Evolutionary conservation across 2,797 vertebrate genomes (phyloP).

Genomic region (Petrocephalus schoutedeni): DNA sequence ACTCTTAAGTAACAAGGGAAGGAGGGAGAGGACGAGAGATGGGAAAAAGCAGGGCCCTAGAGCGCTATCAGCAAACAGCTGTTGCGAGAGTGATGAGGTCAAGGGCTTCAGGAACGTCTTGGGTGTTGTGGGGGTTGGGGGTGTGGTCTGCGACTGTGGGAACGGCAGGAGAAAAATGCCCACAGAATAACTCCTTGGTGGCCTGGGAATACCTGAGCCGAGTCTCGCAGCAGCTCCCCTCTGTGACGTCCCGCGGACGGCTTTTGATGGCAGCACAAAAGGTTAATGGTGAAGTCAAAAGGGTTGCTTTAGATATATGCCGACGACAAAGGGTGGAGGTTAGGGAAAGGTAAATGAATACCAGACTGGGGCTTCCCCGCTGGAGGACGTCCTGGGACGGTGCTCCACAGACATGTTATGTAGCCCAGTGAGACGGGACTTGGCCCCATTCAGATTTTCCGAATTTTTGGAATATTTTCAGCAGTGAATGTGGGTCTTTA

Average conservation of each 20-base stretch:
- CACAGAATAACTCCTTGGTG: background rate
- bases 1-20: background rate
- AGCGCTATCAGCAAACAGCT: slow-evolving; percentile 25
- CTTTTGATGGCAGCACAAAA: background rate
- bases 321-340: background rate
- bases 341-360: slow-evolving; percentile 12
- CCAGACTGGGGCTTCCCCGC: background rate
- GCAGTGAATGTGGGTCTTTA: slow-evolving; percentile 5
- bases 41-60: background rate
- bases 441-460: slow-evolving; percentile 7
- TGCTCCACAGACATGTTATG: background rate
- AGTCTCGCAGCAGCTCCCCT: background rate
- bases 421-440: background rate
- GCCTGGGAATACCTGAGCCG: background rate
- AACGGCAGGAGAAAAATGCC: background rate
- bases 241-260: background rate
- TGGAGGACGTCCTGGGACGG: background rate
- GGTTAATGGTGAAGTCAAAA: background rate
- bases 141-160: background rate
- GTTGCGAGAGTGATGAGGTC: slow-evolving; percentile 23
- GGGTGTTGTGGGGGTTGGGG: slow-evolving; percentile 6
- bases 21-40: background rate
- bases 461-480: background rate
- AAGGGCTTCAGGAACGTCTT: slow-evolving; percentile 20
- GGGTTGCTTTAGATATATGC: background rate